Base-by-base conservation (phyloP, 2,888 invertebrate genomes). In the Drosophila nr. fundita region DNA sequence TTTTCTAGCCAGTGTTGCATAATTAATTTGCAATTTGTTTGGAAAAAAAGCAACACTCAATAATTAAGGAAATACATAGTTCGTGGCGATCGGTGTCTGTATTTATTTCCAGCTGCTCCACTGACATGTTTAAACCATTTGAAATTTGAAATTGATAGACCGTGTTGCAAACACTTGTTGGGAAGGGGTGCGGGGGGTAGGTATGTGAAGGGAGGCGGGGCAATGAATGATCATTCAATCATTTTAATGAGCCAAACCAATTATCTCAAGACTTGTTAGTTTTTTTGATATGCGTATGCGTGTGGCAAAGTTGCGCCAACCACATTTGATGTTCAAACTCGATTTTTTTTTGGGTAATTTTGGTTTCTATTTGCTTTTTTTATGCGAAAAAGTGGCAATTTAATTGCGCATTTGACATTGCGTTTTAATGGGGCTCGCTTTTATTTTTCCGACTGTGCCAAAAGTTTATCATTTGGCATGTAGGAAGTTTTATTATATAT, bases 381-480 rank as follows among this genome's bases (percentile, higher is more conserved):
- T 76, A 65, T 68, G 52, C 79, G 54, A 73, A 82, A 78, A 68
- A 32, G 36, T 84, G 86, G 85, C 91, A 90, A 73, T 77, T 87
- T 89, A 90, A 90, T 87, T 87, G 88, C 82, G 68, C 59, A 69
- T 87, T 85, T 89, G 90, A 73, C 86, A 90, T 87, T 87, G 86
- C 67, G 62, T 60, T 84, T 71, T 61, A 80, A 88, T 75, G 68
- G 68, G 61, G 68, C 50, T 52, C 50, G 50, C 61, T 80, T 53
- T 67, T 67, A 61, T 77, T 81, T 83, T 73, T 59, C 54, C 50
- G 52, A 79, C 50, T 68, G 36, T 68, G 80, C 49, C 64, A 68
- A 65, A 72, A 61, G 49, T 42, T 27, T 49, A 15, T 15, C 8
- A 8, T 42, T 54, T 67, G 40, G 58, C 60, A 59, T 78, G 62